Evolutionary conservation across 2,113 vertebrate genomes (phyloP), one percentile per base, ranked within the genome.

Genomic region (Ameiurus melas): DNA sequence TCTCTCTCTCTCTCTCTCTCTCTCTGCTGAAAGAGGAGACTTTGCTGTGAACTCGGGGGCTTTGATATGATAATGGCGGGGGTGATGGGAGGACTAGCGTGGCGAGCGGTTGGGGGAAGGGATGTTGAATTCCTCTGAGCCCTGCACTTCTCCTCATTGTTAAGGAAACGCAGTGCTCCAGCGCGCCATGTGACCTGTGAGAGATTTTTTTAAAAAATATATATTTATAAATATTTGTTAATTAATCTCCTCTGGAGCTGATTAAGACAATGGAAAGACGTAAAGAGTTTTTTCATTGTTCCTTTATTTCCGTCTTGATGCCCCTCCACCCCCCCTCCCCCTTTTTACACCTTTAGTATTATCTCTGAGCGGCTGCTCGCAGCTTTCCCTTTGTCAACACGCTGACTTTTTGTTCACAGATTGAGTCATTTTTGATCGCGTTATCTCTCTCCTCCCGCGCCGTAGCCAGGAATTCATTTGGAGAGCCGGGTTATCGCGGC

Each of bases 91-190:
- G 87, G 90, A 87, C 77, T 86, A 90, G 91, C 85, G 91, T 85
- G 89, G 90, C 80, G 80, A 82, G 80, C 33, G 89, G 58, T 91
- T 94, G 94, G 95, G 95, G 95, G 94, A 95, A 39, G 80, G 95
- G 93, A 93, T 93, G 92, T 92, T 94, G 94, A 95, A 96, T 96
- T 95, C 95, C 95, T 95, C 92, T 68, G 94, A 95, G 95, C 95
- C 93, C 95, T 95, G 95, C 95, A 95, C 94, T 95, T 95, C 95
- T 96, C 94, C 94, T 96, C 94, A 96, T 95, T 96, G 94, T 96
- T 95, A 95, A 95, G 93, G 95, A 96, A 96, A 96, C 95, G 94
- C 95, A 95, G 93, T 93, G 93, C 91, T 90, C 94, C 94, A 95
- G 94, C 94, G 94, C 92, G 92, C 93, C 80, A 82, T 82, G 91